Evolutionary conservation across 2,888 invertebrate genomes (phyloP).

Genomic region (Salticus scenicus): DNA sequence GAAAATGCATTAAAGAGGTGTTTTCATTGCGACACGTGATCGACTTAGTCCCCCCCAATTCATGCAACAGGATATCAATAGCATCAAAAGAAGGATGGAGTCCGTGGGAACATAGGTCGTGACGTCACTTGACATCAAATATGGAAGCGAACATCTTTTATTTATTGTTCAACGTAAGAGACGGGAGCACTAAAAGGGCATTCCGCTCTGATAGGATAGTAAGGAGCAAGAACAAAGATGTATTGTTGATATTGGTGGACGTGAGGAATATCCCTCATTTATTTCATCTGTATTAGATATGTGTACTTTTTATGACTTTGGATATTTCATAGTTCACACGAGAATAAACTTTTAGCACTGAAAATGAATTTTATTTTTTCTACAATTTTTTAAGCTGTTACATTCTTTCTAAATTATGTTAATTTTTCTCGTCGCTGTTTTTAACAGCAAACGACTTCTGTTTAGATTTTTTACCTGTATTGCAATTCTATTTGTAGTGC

Average conservation of each 20-base stretch:
- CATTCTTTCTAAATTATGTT: no score
- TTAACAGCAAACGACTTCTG: no score
- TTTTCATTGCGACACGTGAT: constrained; percentile 7
- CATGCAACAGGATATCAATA: constrained; percentile 12
- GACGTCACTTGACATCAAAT: constrained; percentile 39
- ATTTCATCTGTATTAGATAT: no score
- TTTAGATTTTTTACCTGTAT: no score
- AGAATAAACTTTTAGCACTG: no score
- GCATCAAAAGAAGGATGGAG: background rate
- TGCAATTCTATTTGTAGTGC: no score
- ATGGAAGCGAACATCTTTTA: constrained; percentile 37
- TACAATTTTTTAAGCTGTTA: no score
- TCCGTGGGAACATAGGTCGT: constrained; percentile 40
- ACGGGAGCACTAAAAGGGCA: background rate
- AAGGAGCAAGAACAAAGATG: background rate
- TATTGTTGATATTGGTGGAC: background rate
- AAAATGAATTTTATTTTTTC: no score
- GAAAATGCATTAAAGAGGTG: background rate
- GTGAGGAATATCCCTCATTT: no score
- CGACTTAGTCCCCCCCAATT: background rate
- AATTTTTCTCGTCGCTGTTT: no score
- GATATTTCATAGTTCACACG: no score
- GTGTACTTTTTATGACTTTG: no score
- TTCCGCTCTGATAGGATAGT: background rate
- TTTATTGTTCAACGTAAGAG: constrained; percentile 41